Conservation (phyloP, 2,888 invertebrate species). For the Callimorpha dominula region DNA sequence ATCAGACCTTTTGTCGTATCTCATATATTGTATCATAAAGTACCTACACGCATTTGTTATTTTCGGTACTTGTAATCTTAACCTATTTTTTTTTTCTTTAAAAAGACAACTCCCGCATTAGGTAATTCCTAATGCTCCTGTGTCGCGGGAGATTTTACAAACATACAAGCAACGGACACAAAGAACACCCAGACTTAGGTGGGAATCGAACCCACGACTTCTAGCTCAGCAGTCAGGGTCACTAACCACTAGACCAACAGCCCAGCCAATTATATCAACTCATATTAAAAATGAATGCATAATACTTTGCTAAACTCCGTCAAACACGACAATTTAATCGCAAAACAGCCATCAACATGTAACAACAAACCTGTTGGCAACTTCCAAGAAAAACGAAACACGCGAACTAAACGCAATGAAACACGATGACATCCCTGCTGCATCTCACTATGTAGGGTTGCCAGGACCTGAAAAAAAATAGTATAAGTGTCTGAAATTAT, state of each 20-base stretch:
- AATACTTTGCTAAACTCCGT: constrained; percentile 5
- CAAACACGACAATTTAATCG: constrained; percentile 31
- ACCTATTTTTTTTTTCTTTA: no score
- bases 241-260: no score
- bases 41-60: background rate
- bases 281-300: background rate
- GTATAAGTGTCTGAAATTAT: background rate
- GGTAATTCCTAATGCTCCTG: no score
- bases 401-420: constrained; percentile 24
- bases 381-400: constrained; percentile 33
- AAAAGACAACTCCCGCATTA: no score
- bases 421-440: constrained; percentile 44
- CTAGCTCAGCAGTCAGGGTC: no score
- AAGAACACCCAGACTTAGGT: no score
- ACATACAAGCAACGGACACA: no score
- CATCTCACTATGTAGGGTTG: constrained; percentile 48
- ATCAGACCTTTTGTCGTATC: no score
- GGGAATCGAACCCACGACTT: no score
- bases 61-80: background rate
- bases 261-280: background rate
- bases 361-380: constrained; percentile 29
- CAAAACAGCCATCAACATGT: constrained; percentile 28
- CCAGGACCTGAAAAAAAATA: constrained; percentile 23
- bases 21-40: background rate
- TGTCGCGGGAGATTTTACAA: no score